Percentiles rank a stretch among this genome's conserved stretches.
These are phyloP conservation scores for Loxodonta africana DNA, from an alignment of 2,113 vertebrate species.

Conservation along the genomic window DNA sequence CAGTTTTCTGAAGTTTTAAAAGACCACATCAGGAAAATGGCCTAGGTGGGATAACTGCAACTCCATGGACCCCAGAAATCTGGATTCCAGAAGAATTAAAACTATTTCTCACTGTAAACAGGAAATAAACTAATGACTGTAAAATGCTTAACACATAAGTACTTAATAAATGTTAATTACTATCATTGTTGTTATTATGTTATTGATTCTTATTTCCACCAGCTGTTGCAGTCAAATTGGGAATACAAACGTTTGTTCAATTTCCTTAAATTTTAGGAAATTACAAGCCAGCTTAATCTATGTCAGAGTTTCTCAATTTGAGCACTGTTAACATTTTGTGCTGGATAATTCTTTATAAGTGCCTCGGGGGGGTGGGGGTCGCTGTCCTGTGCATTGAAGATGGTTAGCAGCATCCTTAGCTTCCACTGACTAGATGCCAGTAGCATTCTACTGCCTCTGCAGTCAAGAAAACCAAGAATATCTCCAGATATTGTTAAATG, in stretches of 20 bases:
- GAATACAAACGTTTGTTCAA: neutral
- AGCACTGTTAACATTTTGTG: no score
- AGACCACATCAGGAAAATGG: neutral
- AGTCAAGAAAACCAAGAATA: neutral
- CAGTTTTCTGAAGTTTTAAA: neutral
- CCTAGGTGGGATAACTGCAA: neutral
- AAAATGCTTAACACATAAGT: neutral
- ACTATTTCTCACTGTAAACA: neutral
- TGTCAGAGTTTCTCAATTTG: neutral
- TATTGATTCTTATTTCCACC: neutral
- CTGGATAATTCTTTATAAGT: neutral
- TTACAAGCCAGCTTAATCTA: neutral
- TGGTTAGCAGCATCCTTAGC: neutral
- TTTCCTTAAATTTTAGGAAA: neutral
- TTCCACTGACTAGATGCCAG: no score
- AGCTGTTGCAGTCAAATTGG: neutral
- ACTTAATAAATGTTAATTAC: neutral
- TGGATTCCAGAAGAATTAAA: neutral
- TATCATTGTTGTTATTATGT: neutral
- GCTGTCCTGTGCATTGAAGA: fast-evolving
- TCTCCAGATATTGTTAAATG: no score
- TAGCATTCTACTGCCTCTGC: fast-evolving
- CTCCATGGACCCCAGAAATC: neutral
- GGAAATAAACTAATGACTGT: neutral
- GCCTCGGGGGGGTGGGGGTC: fast-evolving